phyloP scores from a whole-genome alignment of 2,113 vertebrate genomes.

The Asarcornis scutulata region DNA sequence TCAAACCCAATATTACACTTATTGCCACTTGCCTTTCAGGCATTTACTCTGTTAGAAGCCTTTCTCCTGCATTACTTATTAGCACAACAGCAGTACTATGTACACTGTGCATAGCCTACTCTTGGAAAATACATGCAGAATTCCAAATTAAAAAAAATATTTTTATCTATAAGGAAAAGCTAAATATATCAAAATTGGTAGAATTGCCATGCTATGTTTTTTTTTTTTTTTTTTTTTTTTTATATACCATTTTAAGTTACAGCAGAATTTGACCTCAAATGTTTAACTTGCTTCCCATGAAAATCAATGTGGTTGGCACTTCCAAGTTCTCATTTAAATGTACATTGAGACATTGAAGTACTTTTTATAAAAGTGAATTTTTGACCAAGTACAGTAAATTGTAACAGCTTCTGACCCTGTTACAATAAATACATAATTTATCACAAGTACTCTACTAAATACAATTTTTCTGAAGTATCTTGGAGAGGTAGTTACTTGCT shows the following conservation, averaged over 20 bases:
- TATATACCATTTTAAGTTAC: background rate
- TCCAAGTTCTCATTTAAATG: slow-evolving; percentile 54
- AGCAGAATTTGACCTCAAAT: slow-evolving; percentile 18
- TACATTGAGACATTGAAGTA: slow-evolving; percentile 16
- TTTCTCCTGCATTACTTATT: background rate
- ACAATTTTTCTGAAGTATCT: slow-evolving; percentile 66
- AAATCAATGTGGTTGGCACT: slow-evolving; percentile 27
- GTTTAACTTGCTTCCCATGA: slow-evolving; percentile 30
- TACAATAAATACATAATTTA: slow-evolving; percentile 76
- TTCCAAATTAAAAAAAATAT: background rate
- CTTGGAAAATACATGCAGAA: background rate
- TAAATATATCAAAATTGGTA: background rate
- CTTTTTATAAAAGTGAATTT: slow-evolving; percentile 61
- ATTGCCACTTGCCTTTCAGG: background rate
- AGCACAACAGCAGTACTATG: background rate
- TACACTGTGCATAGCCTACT: background rate
- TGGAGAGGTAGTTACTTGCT: slow-evolving; percentile 58
- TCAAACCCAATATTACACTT: background rate
- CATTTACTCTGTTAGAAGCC: background rate
- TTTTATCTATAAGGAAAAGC: background rate
- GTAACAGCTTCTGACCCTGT: slow-evolving; percentile 63
- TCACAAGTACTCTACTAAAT: slow-evolving; percentile 68
- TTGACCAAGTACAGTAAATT: slow-evolving; percentile 67
- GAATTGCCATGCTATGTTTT: background rate
- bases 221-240: slow-evolving; percentile 18